Evolutionary conservation across 2,888 invertebrate species (phyloP), one percentile per base, ranked within the genome.

Genomic region (Carcina quercana): DNA sequence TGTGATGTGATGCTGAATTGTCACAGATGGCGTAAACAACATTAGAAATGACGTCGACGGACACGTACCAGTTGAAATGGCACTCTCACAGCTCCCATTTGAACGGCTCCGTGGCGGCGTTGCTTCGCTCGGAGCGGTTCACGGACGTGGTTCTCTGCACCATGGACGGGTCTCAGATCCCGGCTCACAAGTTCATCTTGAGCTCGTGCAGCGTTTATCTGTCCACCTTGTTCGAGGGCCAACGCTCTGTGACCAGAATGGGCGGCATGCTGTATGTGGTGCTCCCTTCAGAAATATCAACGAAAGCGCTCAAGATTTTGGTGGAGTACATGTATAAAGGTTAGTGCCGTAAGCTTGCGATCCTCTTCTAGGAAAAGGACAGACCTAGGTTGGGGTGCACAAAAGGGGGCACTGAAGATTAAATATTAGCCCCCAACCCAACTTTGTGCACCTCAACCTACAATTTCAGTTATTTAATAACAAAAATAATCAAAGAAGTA

Each of bases 41-140:
- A 50, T 32, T 28, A 30, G 64, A 47, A 47, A 83, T 84, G 76
- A 84, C 82, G 49, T 78, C 85, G 39, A 85, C 87, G 54, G 94
- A 94, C 71, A 94, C 93, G 53, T 94, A 94, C 71, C 94, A 94
- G 73, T 85, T 94, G 32, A 94, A 94, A 85, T 94, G 94, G 94
- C 92, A 94, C 72, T 93, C 93, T 46, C 94, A 93, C 83, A 88
- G 91, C 54, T 88, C 91, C 15, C 92, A 94, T 76, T 84, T 94
- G 53, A 93, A 94, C 73, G 89, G 91, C 30, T 93, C 93, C 40
- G 91, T 94, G 29, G 91, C 94, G 37, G 89, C 91, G 11, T 71
- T 92, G 54, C 87, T 91, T 11, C 89, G 91, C 38, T 92, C 91
- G 55, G 93, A 93, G 62, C 88, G 91, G 46, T 94, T 92, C 64